phyloP scores from a whole-genome alignment of 1,140 invertebrate species.

The Ips nitidus region DNA sequence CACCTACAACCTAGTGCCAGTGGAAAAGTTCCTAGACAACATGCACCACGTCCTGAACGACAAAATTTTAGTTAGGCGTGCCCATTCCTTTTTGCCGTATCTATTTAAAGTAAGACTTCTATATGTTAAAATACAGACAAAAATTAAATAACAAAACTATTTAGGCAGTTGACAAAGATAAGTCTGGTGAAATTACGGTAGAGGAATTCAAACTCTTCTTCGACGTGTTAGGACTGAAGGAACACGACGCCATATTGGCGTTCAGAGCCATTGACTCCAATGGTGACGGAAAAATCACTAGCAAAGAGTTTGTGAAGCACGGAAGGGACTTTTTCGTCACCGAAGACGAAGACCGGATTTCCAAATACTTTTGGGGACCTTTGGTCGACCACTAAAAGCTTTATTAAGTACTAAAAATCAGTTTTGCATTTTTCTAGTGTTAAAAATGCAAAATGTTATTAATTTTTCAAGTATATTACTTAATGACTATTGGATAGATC shows the following conservation, averaged over 20 bases:
- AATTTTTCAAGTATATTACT: background rate
- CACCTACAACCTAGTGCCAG: constrained; percentile 76
- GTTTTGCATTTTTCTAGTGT: background rate
- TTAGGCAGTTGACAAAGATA: constrained; percentile 79
- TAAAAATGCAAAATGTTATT: constrained; percentile 3
- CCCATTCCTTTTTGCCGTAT: constrained; percentile 74
- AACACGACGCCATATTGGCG: constrained; percentile 72
- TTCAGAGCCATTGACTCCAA: constrained; percentile 78
- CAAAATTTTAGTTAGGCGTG: constrained; percentile 68
- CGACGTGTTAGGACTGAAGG: constrained; percentile 70
- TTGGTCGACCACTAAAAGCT: constrained; percentile 56
- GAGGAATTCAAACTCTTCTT: constrained; percentile 83
- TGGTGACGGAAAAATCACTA: constrained; percentile 71
- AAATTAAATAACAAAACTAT: background rate
- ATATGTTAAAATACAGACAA: background rate
- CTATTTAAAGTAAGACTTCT: constrained; percentile 69
- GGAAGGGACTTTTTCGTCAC: constrained; percentile 78
- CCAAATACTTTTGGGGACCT: constrained; percentile 84
- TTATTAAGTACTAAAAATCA: background rate
- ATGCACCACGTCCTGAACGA: constrained; percentile 81
- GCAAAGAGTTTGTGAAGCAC: constrained; percentile 76
- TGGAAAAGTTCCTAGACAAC: constrained; percentile 77
- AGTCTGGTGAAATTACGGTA: constrained; percentile 73
- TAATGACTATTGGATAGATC: no score
- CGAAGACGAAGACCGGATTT: constrained; percentile 72